phyloP scores from a whole-genome alignment of 2,797 vertebrate species.

The Ptychadena robeensis region DNA sequence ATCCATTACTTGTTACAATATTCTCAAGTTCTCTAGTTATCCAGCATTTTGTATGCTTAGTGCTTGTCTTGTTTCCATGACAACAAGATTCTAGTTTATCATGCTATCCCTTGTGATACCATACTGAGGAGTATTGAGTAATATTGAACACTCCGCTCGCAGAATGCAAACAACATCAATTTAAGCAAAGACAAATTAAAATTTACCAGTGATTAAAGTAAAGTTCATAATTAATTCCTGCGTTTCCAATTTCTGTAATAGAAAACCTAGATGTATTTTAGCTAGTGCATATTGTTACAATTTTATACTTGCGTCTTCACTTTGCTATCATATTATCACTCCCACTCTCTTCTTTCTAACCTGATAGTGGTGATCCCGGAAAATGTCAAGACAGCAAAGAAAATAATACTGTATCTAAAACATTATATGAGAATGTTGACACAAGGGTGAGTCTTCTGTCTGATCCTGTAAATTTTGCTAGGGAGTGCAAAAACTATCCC shows the following conservation, averaged over 20 bases:
- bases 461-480: not conserved
- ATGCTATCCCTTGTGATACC: constrained; percentile 34
- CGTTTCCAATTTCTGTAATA: not conserved
- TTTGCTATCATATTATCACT: not conserved
- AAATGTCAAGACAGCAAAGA: too few relatives aligned
- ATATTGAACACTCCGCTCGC: constrained; percentile 31
- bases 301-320: not conserved
- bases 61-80: constrained; percentile 53
- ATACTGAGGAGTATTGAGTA: constrained; percentile 43
- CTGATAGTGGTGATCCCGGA: too few relatives aligned
- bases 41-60: constrained; percentile 40
- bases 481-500: too few relatives aligned
- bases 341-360: not conserved
- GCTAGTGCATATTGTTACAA: not conserved
- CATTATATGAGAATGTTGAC: not conserved
- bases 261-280: not conserved
- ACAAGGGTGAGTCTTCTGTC: not conserved
- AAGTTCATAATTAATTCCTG: not conserved
- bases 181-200: not conserved
- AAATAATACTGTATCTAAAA: not conserved
- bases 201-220: not conserved
- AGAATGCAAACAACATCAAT: not conserved
- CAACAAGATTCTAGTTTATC: constrained; percentile 50
- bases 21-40: constrained; percentile 40
- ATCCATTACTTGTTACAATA: constrained; percentile 23